A percentile compares a stretch with the other conserved stretches of the same genome.
phyloP scores from a whole-genome alignment of 2,888 invertebrate genomes.

The Neuroscelio doddi region DNA sequence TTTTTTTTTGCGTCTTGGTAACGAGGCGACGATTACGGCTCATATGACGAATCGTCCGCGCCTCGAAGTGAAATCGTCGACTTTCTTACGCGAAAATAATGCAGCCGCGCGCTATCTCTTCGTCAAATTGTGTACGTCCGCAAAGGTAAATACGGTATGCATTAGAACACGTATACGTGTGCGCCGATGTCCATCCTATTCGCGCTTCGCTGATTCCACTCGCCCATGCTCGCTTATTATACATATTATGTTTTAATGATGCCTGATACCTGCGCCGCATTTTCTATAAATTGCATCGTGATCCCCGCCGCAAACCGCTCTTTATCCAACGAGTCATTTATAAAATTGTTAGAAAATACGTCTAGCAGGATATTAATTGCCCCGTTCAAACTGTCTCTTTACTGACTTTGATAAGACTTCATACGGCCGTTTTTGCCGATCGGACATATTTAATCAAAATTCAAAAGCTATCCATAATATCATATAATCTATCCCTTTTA shows the following conservation, averaged over 20 bases:
- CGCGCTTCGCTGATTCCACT: slow-evolving; percentile 23
- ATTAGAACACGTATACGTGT: neutral
- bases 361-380: slow-evolving; percentile 2
- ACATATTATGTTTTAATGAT: slow-evolving; percentile 12
- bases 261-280: neutral
- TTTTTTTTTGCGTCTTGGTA: neutral
- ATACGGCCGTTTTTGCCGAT: neutral
- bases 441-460: too few species aligned
- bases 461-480: too few species aligned
- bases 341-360: slow-evolving; percentile 4
- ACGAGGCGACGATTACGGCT: slow-evolving; percentile 3
- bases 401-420: too few species aligned
- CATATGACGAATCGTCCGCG: slow-evolving; percentile 9
- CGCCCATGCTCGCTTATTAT: slow-evolving; percentile 15
- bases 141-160: neutral
- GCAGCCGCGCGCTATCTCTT: slow-evolving; percentile 4
- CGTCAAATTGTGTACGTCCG: neutral
- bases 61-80: slow-evolving; percentile 22
- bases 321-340: slow-evolving; percentile 2
- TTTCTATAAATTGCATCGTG: slow-evolving; percentile 15
- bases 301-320: neutral
- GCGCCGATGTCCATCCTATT: slow-evolving; percentile 16
- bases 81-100: slow-evolving; percentile 21
- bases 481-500: too few species aligned
- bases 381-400: too few species aligned